phyloP scores from a whole-genome alignment of 2,888 invertebrate species.

The Monoplex corrugatus region DNA sequence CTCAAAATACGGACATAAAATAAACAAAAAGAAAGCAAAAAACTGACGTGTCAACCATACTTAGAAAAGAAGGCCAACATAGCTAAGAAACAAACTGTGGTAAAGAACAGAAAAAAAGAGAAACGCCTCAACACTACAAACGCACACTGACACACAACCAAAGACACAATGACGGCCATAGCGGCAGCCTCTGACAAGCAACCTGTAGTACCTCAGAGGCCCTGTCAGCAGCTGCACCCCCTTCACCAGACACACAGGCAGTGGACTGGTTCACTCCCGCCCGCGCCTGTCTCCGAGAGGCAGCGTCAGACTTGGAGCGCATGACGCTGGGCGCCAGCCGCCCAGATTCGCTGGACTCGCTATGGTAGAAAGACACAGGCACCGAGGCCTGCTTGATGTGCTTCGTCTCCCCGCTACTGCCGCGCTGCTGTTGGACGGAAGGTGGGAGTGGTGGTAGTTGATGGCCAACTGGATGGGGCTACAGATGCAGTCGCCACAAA shows the following conservation, averaged over 20 bases:
- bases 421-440: not conserved
- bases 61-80: not conserved
- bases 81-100: not conserved
- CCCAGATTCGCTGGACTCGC: conserved; percentile 36
- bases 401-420: not conserved
- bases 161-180: not conserved
- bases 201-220: conserved; percentile 17
- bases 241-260: conserved; percentile 17
- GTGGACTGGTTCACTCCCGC: conserved; percentile 43
- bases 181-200: not conserved
- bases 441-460: not conserved
- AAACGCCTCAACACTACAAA: not conserved
- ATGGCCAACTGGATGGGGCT: not conserved
- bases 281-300: conserved; percentile 57
- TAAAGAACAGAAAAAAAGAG: not conserved
- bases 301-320: conserved; percentile 71
- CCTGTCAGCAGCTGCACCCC: not conserved
- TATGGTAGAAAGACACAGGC: conserved; percentile 68
- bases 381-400: conserved; percentile 75
- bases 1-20: no score
- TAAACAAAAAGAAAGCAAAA: not conserved
- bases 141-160: conserved; percentile 25
- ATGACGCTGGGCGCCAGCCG: conserved; percentile 60
- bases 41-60: no score
- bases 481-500: not conserved